phyloP scores from a whole-genome alignment of 2,113 vertebrate species.

The Tonatia bakeri region DNA sequence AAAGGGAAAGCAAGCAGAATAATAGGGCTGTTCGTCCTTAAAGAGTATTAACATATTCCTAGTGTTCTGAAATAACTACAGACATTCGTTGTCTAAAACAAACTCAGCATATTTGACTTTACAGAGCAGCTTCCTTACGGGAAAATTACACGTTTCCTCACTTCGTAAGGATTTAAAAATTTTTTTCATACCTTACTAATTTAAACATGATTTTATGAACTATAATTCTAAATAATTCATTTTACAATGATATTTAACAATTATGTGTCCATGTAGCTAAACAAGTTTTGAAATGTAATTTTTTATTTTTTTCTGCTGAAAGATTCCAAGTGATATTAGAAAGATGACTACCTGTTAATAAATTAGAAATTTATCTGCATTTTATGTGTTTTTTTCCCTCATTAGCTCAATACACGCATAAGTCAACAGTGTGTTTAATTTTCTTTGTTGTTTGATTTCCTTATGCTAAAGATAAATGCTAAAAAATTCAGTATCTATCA shows the following conservation, averaged over 20 bases:
- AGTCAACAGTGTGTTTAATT: slow-evolving; percentile 5
- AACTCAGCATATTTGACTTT: neutral
- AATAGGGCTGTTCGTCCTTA: neutral
- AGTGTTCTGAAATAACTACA: neutral
- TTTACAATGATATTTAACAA: neutral
- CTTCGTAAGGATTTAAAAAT: neutral
- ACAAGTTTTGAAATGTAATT: neutral
- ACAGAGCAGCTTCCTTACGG: neutral
- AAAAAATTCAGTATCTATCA: neutral
- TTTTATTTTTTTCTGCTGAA: neutral
- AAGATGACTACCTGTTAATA: neutral
- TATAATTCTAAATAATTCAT: neutral
- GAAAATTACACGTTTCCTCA: neutral
- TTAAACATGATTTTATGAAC: slow-evolving; percentile 39
- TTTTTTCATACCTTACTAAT: neutral
- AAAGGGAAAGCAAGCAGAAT: neutral
- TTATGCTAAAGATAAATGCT: neutral
- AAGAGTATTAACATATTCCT: neutral
- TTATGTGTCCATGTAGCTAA: neutral
- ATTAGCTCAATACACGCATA: neutral
- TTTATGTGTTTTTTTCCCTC: slow-evolving; percentile 8
- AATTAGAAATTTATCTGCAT: slow-evolving; percentile 20
- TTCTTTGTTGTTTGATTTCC: slow-evolving; percentile 28
- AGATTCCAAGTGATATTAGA: neutral
- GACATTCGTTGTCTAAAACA: neutral